Evolutionary conservation across 2,797 vertebrate species (phyloP).

Genomic region (Phrynocephalus vlangalii): DNA sequence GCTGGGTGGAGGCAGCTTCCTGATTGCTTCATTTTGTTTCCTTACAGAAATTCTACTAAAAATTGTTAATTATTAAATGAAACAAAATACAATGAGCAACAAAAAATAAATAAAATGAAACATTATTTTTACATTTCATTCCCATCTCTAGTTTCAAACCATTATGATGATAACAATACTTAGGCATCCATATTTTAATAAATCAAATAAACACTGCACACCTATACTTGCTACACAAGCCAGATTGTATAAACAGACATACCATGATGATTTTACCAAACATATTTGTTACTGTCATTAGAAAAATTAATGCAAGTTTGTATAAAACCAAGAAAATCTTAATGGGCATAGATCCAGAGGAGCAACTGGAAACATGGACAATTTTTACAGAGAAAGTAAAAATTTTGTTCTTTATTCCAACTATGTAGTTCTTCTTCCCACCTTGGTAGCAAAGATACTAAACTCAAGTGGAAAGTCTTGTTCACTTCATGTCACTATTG

Average conservation of each 20-base stretch:
- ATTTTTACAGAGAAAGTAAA: not conserved
- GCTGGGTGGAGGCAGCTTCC: too few species aligned
- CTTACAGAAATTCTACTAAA: too few species aligned
- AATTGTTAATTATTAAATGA: too few species aligned
- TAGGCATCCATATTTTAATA: not conserved
- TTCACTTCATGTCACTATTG: not conserved
- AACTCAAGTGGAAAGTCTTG: not conserved
- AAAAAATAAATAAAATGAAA: too few species aligned
- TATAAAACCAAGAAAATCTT: not conserved
- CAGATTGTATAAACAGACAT: not conserved
- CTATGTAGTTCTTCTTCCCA: not conserved
- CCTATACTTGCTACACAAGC: not conserved
- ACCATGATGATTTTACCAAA: not conserved
- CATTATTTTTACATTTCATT: too few species aligned
- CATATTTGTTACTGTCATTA: slow-evolving; percentile 14
- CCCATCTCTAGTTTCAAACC: not conserved
- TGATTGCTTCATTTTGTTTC: too few species aligned
- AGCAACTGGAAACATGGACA: not conserved
- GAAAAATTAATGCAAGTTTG: not conserved
- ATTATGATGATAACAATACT: not conserved
- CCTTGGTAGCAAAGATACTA: not conserved
- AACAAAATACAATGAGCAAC: too few species aligned
- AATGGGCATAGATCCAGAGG: not conserved
- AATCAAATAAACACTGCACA: not conserved
- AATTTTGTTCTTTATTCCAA: not conserved